These are phyloP conservation scores for Caerostris extrusa DNA, from an alignment of 1,140 invertebrate genomes.

Conservation along the genomic window DNA sequence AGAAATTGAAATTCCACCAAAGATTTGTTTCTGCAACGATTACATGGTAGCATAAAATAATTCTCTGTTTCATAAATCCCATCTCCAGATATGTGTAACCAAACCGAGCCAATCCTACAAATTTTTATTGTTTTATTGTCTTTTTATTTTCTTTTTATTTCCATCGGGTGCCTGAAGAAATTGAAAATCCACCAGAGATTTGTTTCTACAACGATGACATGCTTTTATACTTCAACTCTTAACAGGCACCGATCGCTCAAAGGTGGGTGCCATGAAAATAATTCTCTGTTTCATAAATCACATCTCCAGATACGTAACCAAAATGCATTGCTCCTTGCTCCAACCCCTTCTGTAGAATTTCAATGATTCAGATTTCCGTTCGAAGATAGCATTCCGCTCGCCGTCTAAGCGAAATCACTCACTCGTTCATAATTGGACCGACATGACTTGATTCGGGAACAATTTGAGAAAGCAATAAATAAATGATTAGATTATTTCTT, in stretches of 20 bases:
- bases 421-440: conserved; percentile 68
- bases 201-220: conserved; percentile 3
- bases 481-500: conserved; percentile 66
- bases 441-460: conserved; percentile 61
- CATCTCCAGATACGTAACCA: conserved; percentile 41
- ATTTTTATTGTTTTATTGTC: background rate
- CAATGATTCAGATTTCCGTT: conserved; percentile 71
- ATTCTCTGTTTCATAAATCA: conserved; percentile 58
- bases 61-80: background rate
- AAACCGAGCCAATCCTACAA: background rate
- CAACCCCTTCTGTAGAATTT: conserved; percentile 49
- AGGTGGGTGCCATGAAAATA: background rate
- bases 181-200: background rate
- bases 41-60: no score
- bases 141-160: background rate
- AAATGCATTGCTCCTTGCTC: background rate
- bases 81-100: background rate
- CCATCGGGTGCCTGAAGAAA: background rate
- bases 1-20: no score
- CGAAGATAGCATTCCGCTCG: conserved; percentile 29
- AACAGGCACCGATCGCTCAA: background rate
- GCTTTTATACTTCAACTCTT: background rate
- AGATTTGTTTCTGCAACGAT: no score
- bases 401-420: conserved; percentile 33
- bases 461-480: conserved; percentile 66